These are phyloP conservation scores for Hypotaenidia philippensis DNA, from an alignment of 2,797 vertebrate species.

Conservation along the genomic window DNA sequence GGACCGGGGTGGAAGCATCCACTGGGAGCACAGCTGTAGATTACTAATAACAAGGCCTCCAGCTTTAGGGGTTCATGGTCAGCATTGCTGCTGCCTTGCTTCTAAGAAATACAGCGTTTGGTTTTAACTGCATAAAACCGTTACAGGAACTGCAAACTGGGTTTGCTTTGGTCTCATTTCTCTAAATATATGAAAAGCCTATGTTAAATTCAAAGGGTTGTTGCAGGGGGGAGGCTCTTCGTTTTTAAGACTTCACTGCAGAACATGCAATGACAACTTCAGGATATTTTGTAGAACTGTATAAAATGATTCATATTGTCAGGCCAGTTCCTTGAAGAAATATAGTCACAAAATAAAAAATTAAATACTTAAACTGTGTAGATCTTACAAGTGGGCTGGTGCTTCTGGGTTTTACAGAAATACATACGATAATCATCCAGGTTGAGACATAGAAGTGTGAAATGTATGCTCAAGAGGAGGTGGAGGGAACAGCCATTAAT, in stretches of 20 bases:
- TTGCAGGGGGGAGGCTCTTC: background rate
- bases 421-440: background rate
- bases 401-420: background rate
- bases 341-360: background rate
- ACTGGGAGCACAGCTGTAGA: conserved; percentile 7
- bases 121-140: background rate
- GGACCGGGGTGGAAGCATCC: background rate
- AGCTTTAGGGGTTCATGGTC: background rate
- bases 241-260: background rate
- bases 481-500: background rate
- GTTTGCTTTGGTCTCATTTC: background rate
- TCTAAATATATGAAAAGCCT: background rate
- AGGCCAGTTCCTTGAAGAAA: background rate
- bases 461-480: background rate
- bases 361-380: background rate
- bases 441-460: background rate
- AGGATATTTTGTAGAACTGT: background rate
- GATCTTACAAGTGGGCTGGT: background rate
- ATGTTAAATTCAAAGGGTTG: background rate
- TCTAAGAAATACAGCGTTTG: background rate
- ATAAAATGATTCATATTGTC: background rate
- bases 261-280: background rate
- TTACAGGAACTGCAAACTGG: background rate
- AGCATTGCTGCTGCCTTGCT: background rate
- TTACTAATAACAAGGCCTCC: background rate